phyloP scores from a whole-genome alignment of 2,888 invertebrate genomes.

The Hypselothyrea guttata region DNA sequence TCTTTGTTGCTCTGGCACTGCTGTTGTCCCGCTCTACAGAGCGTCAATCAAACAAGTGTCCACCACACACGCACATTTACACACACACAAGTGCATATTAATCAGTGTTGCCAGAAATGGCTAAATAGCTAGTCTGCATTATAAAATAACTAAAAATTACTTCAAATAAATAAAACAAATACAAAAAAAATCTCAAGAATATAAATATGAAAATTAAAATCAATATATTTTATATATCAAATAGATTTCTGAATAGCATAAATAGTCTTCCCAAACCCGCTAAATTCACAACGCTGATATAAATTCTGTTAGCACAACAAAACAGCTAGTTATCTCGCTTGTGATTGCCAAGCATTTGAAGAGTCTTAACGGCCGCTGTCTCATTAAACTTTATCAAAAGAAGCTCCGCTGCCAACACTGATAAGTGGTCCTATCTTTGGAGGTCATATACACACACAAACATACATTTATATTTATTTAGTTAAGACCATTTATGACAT shows the following conservation, averaged over 20 bases:
- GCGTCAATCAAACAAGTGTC: slow-evolving; percentile 67
- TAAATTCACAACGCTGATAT: too few species aligned
- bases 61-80: slow-evolving; percentile 32
- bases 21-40: slow-evolving; percentile 38
- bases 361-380: slow-evolving; percentile 30
- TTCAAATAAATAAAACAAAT: too few species aligned
- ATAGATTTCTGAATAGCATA: too few species aligned
- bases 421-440: slow-evolving; percentile 52
- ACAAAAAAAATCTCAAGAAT: too few species aligned
- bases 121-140: too few species aligned
- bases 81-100: neutral
- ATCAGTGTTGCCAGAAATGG: too few species aligned
- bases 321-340: slow-evolving; percentile 30
- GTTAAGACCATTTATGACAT: slow-evolving; percentile 19
- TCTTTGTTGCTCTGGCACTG: slow-evolving; percentile 3
- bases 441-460: too few species aligned
- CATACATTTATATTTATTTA: too few species aligned
- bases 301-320: slow-evolving; percentile 41
- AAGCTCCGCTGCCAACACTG: slow-evolving; percentile 32
- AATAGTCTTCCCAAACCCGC: too few species aligned
- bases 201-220: too few species aligned
- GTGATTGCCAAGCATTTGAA: slow-evolving; percentile 25
- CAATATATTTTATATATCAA: too few species aligned
- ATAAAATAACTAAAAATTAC: too few species aligned
- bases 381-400: slow-evolving; percentile 31